Conservation (phyloP, 2,888 invertebrate genomes). For the Dasysyrphus albostriatus region DNA sequence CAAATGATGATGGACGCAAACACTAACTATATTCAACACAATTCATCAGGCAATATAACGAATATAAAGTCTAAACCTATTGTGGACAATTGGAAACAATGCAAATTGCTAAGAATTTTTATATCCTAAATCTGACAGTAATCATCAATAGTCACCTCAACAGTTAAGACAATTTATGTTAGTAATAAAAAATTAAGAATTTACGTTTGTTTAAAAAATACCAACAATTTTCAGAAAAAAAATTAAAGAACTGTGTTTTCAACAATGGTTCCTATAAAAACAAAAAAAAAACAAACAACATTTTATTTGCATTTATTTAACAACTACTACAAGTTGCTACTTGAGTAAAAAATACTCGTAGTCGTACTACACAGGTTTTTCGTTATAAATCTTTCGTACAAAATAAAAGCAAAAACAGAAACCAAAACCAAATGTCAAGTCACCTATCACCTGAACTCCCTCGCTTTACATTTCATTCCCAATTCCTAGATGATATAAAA, state of each 20-base stretch:
- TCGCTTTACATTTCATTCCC: conserved; percentile 47
- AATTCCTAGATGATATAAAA: conserved; percentile 2
- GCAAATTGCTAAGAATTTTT: too few species aligned
- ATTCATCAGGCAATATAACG: too few species aligned
- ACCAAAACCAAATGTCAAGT: conserved; percentile 65
- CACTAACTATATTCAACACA: too few species aligned
- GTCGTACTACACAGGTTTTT: conserved; percentile 21
- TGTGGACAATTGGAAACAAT: too few species aligned
- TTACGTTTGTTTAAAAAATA: too few species aligned
- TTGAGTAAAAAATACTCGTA: not conserved
- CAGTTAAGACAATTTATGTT: too few species aligned
- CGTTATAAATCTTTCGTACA: conserved; percentile 1
- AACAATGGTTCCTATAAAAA: not conserved
- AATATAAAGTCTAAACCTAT: too few species aligned
- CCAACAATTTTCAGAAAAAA: too few species aligned
- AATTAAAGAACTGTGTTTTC: not conserved
- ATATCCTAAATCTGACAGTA: too few species aligned
- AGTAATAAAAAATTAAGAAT: too few species aligned
- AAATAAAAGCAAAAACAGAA: conserved; percentile 3
- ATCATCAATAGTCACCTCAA: too few species aligned
- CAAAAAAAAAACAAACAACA: conserved; percentile 1
- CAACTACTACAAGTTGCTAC: conserved; percentile 18
- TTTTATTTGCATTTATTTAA: conserved; percentile 19
- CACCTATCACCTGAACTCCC: conserved; percentile 71
- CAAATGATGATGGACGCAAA: too few species aligned